Evolutionary conservation across 1,140 invertebrate genomes (phyloP).

Genomic region (Palaemon carinicauda): DNA sequence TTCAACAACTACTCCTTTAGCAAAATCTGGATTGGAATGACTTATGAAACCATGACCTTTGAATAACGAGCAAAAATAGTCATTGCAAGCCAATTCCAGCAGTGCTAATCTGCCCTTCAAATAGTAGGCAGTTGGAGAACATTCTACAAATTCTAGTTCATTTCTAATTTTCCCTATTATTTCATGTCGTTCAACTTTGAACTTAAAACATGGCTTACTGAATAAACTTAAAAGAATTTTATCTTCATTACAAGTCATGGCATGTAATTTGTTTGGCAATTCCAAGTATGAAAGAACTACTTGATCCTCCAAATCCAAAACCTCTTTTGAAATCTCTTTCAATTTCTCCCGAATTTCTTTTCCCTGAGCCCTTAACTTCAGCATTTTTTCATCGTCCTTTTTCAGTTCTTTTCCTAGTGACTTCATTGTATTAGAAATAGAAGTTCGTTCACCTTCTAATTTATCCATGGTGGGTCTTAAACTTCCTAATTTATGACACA

Average conservation of each 20-base stretch:
- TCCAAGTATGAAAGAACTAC: constrained; percentile 1
- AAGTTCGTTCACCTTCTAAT: constrained; percentile 12
- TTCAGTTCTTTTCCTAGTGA: neutral
- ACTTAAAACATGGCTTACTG: neutral
- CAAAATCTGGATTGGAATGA: constrained; percentile 41
- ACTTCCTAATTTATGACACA: constrained; percentile 14
- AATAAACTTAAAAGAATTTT: constrained; percentile 20
- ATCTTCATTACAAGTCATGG: neutral
- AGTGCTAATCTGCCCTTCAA: constrained; percentile 25
- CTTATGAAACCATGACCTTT: neutral
- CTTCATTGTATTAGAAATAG: constrained; percentile 8
- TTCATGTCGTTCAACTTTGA: constrained; percentile 1
- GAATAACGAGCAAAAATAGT: constrained; percentile 10
- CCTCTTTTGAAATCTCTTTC: neutral
- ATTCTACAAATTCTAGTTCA: constrained; percentile 21
- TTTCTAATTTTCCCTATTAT: neutral
- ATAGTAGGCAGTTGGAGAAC: constrained; percentile 39
- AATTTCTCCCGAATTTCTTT: constrained; percentile 20
- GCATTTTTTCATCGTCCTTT: neutral
- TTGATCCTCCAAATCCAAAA: constrained; percentile 25
- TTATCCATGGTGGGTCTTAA: neutral
- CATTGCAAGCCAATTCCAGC: constrained; percentile 36
- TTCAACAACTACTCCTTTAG: constrained; percentile 30
- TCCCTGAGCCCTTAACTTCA: constrained; percentile 24
- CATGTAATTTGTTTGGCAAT: constrained; percentile 32